These are phyloP conservation scores for Carpatolechia fugitivella DNA, from an alignment of 2,888 invertebrate genomes.

Conservation along the genomic window DNA sequence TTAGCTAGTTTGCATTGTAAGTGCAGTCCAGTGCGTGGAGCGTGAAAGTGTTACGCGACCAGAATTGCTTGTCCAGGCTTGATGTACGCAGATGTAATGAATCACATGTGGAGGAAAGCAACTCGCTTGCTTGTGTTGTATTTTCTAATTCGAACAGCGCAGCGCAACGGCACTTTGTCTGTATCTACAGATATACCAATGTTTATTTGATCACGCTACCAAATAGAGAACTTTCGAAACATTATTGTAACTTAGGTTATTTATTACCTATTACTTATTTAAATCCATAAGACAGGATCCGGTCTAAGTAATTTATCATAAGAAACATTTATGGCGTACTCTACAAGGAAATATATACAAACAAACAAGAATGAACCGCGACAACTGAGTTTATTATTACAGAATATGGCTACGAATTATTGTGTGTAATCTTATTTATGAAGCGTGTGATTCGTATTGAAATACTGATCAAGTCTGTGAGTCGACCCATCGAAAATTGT, in stretches of 20 bases:
- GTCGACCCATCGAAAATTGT: no score
- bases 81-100: background rate
- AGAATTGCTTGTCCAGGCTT: background rate
- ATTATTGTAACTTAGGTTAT: no score
- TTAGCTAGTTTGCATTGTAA: slow-evolving; percentile 44
- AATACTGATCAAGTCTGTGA: background rate
- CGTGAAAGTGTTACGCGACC: slow-evolving; percentile 60
- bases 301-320: no score
- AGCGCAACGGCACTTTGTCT: no score
- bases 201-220: no score
- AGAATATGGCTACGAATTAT: background rate
- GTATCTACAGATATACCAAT: no score
- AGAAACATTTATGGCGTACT: no score
- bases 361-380: background rate
- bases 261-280: no score
- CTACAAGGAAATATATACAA: no score
- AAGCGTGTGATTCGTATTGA: background rate
- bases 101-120: background rate
- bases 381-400: background rate
- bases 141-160: no score
- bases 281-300: no score
- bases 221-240: no score
- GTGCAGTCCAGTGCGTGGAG: slow-evolving; percentile 42
- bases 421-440: background rate
- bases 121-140: background rate